phyloP scores from a whole-genome alignment of 2,888 invertebrate genomes.

The Thecocarcelia acutangulata region DNA sequence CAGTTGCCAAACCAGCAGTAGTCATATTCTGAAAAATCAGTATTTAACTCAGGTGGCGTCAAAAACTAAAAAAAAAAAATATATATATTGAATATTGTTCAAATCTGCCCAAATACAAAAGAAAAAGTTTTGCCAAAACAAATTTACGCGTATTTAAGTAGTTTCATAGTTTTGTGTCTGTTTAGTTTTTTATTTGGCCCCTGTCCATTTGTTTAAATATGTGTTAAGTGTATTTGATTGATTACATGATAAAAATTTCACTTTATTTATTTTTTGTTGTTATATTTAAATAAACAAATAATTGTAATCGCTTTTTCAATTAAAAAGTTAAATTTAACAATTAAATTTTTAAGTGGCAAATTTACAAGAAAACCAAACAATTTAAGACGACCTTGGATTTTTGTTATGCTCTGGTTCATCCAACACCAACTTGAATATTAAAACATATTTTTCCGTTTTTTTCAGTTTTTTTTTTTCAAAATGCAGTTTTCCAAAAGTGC shows the following conservation, averaged over 20 bases:
- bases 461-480: conserved; percentile 14
- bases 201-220: conserved; percentile 18
- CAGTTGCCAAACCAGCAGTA: too few species aligned
- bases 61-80: too few species aligned
- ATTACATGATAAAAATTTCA: conserved; percentile 59
- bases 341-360: conserved; percentile 24
- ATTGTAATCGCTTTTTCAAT: conserved; percentile 30
- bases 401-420: conserved; percentile 66
- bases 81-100: too few species aligned
- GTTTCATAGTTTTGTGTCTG: neutral
- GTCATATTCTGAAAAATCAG: too few species aligned
- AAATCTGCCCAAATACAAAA: too few species aligned
- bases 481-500: conserved; percentile 41
- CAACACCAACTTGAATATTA: conserved; percentile 51
- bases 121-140: neutral
- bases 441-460: conserved; percentile 41
- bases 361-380: conserved; percentile 52
- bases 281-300: conserved; percentile 25
- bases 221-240: conserved; percentile 7
- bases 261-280: too few species aligned
- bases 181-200: conserved; percentile 35
- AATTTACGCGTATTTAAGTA: neutral
- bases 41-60: too few species aligned
- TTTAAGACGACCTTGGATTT: conserved; percentile 62
- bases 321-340: conserved; percentile 36